These are phyloP conservation scores for Drosophila atripex DNA, from an alignment of 2,888 invertebrate species.

Conservation along the genomic window DNA sequence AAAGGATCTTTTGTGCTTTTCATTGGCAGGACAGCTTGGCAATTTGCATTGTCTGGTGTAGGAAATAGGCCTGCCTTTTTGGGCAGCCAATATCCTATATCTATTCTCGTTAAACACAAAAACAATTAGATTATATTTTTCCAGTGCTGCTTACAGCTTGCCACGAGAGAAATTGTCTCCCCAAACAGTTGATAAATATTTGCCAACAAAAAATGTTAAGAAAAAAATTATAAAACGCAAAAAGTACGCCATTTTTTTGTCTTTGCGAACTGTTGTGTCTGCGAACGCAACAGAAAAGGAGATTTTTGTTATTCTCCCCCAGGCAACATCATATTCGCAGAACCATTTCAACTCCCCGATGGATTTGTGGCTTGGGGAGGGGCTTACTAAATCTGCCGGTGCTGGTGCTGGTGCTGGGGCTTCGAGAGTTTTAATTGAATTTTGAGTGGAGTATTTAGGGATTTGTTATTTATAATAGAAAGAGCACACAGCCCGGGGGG, in stretches of 20 bases:
- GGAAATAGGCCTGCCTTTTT: constrained; percentile 29
- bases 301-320: constrained; percentile 42
- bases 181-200: constrained; percentile 32
- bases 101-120: constrained; percentile 24
- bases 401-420: constrained; percentile 61
- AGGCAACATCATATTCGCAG: constrained; percentile 26
- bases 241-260: constrained; percentile 53
- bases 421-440: constrained; percentile 76
- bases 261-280: constrained; percentile 18
- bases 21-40: constrained; percentile 44
- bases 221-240: constrained; percentile 16
- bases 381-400: constrained; percentile 65
- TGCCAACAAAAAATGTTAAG: constrained; percentile 12
- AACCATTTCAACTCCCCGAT: constrained; percentile 24
- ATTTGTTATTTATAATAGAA: constrained; percentile 78
- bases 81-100: constrained; percentile 7
- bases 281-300: constrained; percentile 14
- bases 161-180: constrained; percentile 42
- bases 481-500: constrained; percentile 45
- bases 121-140: constrained; percentile 42
- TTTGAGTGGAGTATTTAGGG: constrained; percentile 76
- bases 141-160: constrained; percentile 36
- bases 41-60: constrained; percentile 26
- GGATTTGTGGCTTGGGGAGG: constrained; percentile 25
- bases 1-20: constrained; percentile 11